Conservation (phyloP, 2,113 vertebrate genomes). For the Pteronura brasiliensis region DNA sequence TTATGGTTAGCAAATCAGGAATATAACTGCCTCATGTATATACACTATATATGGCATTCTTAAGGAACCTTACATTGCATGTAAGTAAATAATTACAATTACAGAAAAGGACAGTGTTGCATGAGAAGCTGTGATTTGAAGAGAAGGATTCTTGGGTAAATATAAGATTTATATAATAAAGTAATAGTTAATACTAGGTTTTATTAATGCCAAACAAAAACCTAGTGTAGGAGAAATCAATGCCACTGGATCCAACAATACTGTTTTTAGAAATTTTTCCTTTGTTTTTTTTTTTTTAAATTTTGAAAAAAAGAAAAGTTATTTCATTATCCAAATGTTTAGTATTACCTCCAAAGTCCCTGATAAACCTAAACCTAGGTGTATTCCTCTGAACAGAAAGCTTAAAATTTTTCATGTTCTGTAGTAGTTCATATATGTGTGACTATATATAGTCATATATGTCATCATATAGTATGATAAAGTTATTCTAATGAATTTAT, state of each 20-base stretch:
- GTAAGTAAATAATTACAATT: not conserved
- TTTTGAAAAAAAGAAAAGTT: not conserved
- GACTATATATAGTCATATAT: too few relatives aligned
- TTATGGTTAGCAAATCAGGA: not conserved
- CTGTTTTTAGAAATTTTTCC: not conserved
- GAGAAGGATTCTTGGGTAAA: not conserved
- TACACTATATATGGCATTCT: not conserved
- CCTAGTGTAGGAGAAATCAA: not conserved
- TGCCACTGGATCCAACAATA: not conserved
- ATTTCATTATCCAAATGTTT: not conserved
- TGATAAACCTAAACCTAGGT: not conserved
- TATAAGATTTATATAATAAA: not conserved
- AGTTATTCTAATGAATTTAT: not conserved
- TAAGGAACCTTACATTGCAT: not conserved
- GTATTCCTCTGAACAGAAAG: not conserved
- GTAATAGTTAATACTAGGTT: not conserved
- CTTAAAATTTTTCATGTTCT: not conserved
- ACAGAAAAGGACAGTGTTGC: not conserved
- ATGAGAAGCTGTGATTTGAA: not conserved
- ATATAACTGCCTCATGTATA: not conserved
- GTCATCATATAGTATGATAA: too few relatives aligned
- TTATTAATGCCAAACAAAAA: not conserved
- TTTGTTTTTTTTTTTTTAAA: not conserved
- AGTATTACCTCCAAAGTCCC: not conserved
- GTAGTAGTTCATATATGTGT: not conserved